Evolutionary conservation across 2,888 invertebrate genomes (phyloP).

Genomic region (Nebria brevicollis): DNA sequence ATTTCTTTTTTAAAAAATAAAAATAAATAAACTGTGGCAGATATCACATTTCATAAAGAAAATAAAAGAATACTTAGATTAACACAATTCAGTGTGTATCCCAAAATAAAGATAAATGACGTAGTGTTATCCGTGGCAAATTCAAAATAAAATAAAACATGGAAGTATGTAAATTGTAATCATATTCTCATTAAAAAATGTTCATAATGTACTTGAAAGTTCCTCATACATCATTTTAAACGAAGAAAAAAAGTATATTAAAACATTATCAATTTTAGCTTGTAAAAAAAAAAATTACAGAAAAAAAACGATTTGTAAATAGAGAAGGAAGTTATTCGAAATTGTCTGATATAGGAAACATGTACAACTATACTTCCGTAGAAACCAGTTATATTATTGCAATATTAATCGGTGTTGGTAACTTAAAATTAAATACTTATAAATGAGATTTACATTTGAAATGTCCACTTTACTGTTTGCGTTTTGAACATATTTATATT

Average conservation of each 20-base stretch:
- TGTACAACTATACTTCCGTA: not conserved
- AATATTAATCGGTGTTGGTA: not conserved
- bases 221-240: conserved; percentile 46
- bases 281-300: conserved; percentile 27
- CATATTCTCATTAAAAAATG: conserved; percentile 37
- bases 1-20: conserved; percentile 29
- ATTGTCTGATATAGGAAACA: conserved; percentile 9
- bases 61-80: conserved; percentile 17
- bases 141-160: conserved; percentile 25
- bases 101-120: conserved; percentile 22
- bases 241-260: conserved; percentile 46
- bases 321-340: conserved; percentile 20
- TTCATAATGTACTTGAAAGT: conserved; percentile 46
- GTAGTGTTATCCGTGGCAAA: conserved; percentile 44
- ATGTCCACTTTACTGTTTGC: no score
- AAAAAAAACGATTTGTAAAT: conserved; percentile 41
- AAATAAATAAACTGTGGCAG: conserved; percentile 39
- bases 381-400: not conserved
- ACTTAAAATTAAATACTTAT: not conserved
- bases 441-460: no score
- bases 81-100: conserved; percentile 18
- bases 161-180: conserved; percentile 41
- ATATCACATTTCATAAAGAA: conserved; percentile 44
- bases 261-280: conserved; percentile 43
- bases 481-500: no score